phyloP scores from a whole-genome alignment of 2,888 invertebrate genomes.

The Habroteleia sp. region DNA sequence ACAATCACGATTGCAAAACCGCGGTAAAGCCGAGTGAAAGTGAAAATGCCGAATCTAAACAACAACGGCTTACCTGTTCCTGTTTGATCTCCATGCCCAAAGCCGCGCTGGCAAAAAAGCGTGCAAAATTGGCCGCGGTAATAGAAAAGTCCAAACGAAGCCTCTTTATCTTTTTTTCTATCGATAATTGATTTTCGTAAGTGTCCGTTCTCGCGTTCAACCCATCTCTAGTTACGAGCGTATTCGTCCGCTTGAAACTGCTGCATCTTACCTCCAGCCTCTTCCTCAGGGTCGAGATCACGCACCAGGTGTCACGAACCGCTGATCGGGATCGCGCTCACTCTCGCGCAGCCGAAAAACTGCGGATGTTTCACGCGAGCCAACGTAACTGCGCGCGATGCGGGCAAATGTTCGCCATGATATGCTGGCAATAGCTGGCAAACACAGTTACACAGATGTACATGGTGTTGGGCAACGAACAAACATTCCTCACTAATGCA shows the following conservation, averaged over 20 bases:
- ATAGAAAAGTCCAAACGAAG: too few relatives aligned
- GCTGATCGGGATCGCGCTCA: neutral
- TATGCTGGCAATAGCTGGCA: conserved; percentile 58
- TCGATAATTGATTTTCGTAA: conserved; percentile 26
- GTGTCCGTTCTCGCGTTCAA: conserved; percentile 22
- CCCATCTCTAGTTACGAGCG: conserved; percentile 29
- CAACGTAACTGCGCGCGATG: conserved; percentile 39
- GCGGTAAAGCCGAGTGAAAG: conserved; percentile 24
- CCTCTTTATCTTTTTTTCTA: neutral
- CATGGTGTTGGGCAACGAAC: conserved; percentile 43
- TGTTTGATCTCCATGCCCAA: conserved; percentile 47
- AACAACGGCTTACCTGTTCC: conserved; percentile 30
- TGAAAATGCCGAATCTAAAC: conserved; percentile 31
- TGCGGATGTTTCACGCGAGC: conserved; percentile 34
- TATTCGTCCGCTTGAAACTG: neutral
- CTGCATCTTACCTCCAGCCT: neutral
- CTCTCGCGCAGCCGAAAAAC: neutral
- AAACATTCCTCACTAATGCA: conserved; percentile 52
- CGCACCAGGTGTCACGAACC: neutral
- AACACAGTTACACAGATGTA: conserved; percentile 41
- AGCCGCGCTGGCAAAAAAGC: too few relatives aligned
- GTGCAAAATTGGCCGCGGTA: too few relatives aligned
- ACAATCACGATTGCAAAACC: conserved; percentile 20
- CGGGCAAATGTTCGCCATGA: conserved; percentile 58
- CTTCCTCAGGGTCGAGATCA: neutral